Base-by-base conservation (phyloP, 2,113 vertebrate species). In the human (Homo sapiens) region DNA sequence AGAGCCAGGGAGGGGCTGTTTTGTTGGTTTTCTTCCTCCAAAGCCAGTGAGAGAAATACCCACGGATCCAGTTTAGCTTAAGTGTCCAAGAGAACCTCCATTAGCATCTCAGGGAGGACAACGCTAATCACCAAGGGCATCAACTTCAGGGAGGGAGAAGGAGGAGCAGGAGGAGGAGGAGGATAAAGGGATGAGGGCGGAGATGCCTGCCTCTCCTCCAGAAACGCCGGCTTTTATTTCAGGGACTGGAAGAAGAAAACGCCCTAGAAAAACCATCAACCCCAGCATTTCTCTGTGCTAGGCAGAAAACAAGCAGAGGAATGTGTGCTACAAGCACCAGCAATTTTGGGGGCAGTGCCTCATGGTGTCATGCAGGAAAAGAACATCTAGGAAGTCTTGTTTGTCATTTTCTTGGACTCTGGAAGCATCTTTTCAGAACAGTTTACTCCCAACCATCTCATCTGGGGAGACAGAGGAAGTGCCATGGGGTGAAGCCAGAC, bases 1-100 rank as follows among this genome's bases (percentile, higher is more conserved):
- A 45, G 66, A 89, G 72, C 78, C 85, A 81, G 64, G 61, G 61
- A 32, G 5, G 23, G 43, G n/a, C 73, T 68, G 35, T 45, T n/a
- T 20, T 13, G 30, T 45, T 40, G 35, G 32, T 50, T 61, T 38
- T 72, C 88, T 64, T 86, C 40, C 73, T 73, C 87, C 45, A 73
- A 72, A 59, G 82, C 88, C 45, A 85, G 57, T 80, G 55, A 30
- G 70, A 94, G 89, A 94, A 87, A 96, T 23, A 57, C 40, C 85
- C 81, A 57, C 0, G 6, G 80, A 76, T 75, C n/a, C 82, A 80
- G 86, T 50, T 89, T 35, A 73, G 61, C 35, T 50, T 35, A 14
- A 61, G 20, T 20, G 50, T 23, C 45, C 91, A 80, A 68, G 17
- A 3, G 20, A 93, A 50, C 64, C 20, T 81, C 38, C 48, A 18